Conservation (phyloP, 2,113 vertebrate genomes). For the Acinonyx jubatus region DNA sequence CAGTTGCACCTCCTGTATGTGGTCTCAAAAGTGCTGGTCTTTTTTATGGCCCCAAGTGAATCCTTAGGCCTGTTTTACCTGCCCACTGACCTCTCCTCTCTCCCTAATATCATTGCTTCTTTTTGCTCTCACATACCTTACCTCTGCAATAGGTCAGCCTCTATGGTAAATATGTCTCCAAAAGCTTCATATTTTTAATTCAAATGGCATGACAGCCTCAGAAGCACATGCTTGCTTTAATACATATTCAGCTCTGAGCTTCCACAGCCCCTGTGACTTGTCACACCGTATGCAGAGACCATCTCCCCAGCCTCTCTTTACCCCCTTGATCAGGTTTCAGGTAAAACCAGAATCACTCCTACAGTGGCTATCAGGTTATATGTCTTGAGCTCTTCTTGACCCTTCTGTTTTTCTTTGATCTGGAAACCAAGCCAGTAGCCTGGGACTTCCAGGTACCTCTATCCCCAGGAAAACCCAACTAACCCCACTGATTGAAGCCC, state of each 20-base stretch:
- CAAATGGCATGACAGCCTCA: neutral
- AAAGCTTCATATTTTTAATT: constrained; percentile 22
- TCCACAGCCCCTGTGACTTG: neutral
- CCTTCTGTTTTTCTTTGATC: neutral
- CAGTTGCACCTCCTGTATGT: neutral
- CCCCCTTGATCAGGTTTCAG: neutral
- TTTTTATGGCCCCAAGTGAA: neutral
- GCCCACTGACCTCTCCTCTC: neutral
- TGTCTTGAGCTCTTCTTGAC: neutral
- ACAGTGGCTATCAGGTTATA: neutral
- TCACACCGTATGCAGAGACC: neutral
- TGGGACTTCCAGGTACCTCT: neutral
- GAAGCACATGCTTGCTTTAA: neutral
- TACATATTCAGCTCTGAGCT: neutral
- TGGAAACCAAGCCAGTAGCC: neutral
- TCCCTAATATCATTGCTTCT: neutral
- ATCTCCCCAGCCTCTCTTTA: neutral
- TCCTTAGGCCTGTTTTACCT: neutral
- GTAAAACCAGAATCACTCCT: neutral
- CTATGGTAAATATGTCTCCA: neutral
- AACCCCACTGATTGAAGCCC: neutral
- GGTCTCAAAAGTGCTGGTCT: neutral
- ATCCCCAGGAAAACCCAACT: neutral
- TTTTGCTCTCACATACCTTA: neutral
- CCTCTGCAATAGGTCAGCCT: neutral